Percentiles rank a stretch among this genome's conserved stretches.
Conservation (phyloP, 2,113 vertebrate species). For the Thinocorus orbignyianus region DNA sequence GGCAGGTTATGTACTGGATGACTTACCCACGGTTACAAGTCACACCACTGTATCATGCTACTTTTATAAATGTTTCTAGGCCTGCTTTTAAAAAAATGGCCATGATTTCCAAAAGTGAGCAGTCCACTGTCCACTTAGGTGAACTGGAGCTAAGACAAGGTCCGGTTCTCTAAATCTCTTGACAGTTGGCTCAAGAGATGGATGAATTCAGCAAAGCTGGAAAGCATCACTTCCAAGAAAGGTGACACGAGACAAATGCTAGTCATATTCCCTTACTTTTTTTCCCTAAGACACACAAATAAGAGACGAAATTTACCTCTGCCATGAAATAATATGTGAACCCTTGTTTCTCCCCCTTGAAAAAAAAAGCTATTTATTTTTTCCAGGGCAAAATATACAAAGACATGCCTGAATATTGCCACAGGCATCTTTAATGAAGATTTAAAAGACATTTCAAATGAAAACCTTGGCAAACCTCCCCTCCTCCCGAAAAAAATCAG, state of each 20-base stretch:
- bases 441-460: slow-evolving; percentile 34
- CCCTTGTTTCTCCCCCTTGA: neutral
- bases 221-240: neutral
- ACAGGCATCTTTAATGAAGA: slow-evolving; percentile 6
- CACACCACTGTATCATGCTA: neutral
- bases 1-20: neutral
- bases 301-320: neutral
- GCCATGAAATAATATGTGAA: neutral
- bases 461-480: slow-evolving; percentile 10
- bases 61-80: neutral
- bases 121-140: neutral
- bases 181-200: neutral
- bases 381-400: neutral
- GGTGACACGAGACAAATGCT: slow-evolving; percentile 11
- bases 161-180: neutral
- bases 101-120: neutral
- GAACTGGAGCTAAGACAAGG: neutral
- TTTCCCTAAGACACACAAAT: neutral
- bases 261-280: neutral
- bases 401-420: slow-evolving; percentile 3
- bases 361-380: neutral
- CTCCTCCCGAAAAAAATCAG: neutral
- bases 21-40: neutral
- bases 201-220: neutral
- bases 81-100: neutral